Percentiles rank a stretch among this genome's conserved stretches.
Conservation (phyloP, 2,113 vertebrate species). For the Fregata magnificens region DNA sequence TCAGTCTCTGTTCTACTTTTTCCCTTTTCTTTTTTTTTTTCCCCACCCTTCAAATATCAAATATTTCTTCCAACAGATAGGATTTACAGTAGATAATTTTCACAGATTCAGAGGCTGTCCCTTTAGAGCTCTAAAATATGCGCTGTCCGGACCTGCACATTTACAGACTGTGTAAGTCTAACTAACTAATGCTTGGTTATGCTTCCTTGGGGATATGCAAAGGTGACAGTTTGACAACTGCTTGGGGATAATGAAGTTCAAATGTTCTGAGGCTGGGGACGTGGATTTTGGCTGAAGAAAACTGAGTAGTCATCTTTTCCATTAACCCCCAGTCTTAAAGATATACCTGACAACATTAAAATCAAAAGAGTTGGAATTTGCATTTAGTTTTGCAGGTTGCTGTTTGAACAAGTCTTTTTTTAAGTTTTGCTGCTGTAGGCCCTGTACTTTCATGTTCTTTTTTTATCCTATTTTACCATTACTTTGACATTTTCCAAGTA, state of each 20-base stretch:
- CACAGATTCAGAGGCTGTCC: neutral
- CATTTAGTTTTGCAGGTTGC: neutral
- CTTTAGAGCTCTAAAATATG: neutral
- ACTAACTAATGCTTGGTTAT: neutral
- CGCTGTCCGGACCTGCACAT: neutral
- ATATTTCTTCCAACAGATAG: neutral
- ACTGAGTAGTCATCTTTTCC: neutral
- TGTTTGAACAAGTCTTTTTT: neutral
- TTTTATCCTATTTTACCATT: neutral
- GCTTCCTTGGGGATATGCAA: neutral
- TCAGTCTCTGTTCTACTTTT: neutral
- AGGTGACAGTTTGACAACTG: conserved; percentile 32
- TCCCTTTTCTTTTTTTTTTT: no score
- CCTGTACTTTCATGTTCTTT: neutral
- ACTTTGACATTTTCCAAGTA: neutral
- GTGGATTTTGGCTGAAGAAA: neutral
- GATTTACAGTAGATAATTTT: neutral
- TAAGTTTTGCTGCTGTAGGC: neutral
- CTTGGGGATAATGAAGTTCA: conserved; percentile 12
- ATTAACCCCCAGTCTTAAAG: neutral
- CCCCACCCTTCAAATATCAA: neutral
- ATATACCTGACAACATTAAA: neutral
- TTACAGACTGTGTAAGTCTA: neutral
- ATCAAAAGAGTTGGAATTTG: neutral
- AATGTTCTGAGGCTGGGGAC: neutral